phyloP scores from a whole-genome alignment of 2,797 vertebrate species.

The Emys orbicularis region DNA sequence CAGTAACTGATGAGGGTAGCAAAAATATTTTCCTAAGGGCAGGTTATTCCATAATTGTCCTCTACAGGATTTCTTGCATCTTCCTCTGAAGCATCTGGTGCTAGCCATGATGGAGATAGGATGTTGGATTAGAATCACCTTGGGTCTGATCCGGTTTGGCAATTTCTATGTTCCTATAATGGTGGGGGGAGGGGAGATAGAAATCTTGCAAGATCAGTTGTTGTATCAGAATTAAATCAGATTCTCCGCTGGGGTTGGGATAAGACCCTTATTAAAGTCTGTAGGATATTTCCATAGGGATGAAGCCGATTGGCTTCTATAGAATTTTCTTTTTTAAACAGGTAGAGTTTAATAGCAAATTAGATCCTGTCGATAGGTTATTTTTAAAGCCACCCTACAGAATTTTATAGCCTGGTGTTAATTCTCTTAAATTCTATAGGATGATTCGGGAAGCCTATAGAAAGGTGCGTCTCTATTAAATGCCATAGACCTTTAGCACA shows the following conservation, averaged over 20 bases:
- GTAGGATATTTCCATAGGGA: too few relatives aligned
- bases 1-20: neutral
- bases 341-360: accelerated
- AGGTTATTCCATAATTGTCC: neutral
- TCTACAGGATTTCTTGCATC: neutral
- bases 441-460: neutral
- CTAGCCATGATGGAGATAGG: too few relatives aligned
- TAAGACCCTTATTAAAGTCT: too few relatives aligned
- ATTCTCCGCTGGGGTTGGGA: too few relatives aligned
- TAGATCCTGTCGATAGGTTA: neutral
- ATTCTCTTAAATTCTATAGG: neutral
- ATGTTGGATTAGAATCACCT: too few relatives aligned
- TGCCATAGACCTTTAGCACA: neutral
- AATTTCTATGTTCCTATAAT: neutral
- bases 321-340: too few relatives aligned
- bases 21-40: neutral
- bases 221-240: too few relatives aligned
- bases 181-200: accelerated
- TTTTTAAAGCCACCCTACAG: neutral
- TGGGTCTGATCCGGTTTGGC: neutral
- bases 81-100: neutral
- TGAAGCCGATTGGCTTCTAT: too few relatives aligned
- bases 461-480: neutral
- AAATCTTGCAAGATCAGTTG: neutral
- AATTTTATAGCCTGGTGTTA: neutral